Conservation (phyloP, 2,888 invertebrate species). For the Dryococelus australis region DNA sequence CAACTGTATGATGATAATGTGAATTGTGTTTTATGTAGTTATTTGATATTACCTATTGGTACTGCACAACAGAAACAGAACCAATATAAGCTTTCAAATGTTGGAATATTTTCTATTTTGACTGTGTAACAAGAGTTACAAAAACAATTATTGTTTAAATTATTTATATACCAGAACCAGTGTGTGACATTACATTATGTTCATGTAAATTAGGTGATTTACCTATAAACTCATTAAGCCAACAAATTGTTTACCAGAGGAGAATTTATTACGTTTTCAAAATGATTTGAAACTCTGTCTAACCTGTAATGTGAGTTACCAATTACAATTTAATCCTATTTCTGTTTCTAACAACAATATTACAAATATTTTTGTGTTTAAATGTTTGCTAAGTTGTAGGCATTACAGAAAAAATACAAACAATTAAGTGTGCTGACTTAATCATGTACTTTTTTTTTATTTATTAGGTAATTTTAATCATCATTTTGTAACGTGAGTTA, state of each 20-base stretch:
- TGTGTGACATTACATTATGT: neutral
- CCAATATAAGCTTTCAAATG: neutral
- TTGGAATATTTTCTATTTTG: neutral
- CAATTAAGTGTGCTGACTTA: neutral
- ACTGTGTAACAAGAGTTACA: neutral
- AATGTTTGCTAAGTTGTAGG: neutral
- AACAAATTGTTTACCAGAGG: neutral
- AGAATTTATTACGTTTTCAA: neutral
- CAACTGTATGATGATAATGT: neutral
- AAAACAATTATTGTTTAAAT: neutral
- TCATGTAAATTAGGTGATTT: neutral
- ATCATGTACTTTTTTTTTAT: neutral
- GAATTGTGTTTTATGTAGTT: neutral
- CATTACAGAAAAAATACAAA: neutral
- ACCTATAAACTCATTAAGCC: neutral
- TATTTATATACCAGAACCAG: neutral
- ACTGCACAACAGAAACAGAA: neutral
- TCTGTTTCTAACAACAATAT: neutral
- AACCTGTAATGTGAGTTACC: slow-evolving; percentile 4
- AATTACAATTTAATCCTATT: neutral
- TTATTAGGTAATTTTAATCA: neutral
- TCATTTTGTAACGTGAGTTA: slow-evolving; percentile 4
- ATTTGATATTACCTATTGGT: neutral
- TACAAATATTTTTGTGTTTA: neutral
- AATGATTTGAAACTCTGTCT: neutral